phyloP scores from a whole-genome alignment of 2,113 vertebrate genomes.

The Phalacrocorax pelagicus region DNA sequence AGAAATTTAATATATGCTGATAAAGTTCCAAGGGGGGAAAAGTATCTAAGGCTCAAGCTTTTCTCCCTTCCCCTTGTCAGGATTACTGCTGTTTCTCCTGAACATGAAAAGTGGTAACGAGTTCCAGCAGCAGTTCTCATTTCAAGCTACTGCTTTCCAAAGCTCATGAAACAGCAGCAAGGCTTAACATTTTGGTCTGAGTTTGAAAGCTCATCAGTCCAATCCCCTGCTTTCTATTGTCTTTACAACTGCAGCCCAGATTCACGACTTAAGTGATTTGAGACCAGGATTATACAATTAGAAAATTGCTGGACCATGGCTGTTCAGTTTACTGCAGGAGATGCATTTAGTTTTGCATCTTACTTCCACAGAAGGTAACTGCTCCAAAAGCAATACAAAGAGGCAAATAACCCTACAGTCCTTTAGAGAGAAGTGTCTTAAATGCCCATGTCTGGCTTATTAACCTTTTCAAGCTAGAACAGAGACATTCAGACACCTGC shows the following conservation, averaged over 20 bases:
- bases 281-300: not conserved
- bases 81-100: not conserved
- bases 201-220: not conserved
- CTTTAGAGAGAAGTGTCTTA: not conserved
- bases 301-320: not conserved
- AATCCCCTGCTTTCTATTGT: not conserved
- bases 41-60: not conserved
- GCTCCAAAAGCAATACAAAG: not conserved
- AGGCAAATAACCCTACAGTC: not conserved
- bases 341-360: not conserved
- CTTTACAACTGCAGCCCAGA: not conserved
- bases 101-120: accelerated
- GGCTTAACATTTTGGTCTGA: not conserved
- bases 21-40: not conserved
- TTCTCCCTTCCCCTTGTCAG: not conserved
- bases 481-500: not conserved
- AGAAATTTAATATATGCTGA: not conserved
- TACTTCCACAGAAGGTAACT: not conserved
- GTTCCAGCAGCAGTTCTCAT: not conserved
- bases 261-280: not conserved
- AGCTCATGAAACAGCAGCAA: not conserved
- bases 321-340: not conserved
- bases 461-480: not conserved
- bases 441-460: not conserved
- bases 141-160: not conserved